Evolutionary conservation across 2,797 vertebrate genomes (phyloP), one percentile per base, ranked within the genome.

Genomic region (Enteromius paludinosus): DNA sequence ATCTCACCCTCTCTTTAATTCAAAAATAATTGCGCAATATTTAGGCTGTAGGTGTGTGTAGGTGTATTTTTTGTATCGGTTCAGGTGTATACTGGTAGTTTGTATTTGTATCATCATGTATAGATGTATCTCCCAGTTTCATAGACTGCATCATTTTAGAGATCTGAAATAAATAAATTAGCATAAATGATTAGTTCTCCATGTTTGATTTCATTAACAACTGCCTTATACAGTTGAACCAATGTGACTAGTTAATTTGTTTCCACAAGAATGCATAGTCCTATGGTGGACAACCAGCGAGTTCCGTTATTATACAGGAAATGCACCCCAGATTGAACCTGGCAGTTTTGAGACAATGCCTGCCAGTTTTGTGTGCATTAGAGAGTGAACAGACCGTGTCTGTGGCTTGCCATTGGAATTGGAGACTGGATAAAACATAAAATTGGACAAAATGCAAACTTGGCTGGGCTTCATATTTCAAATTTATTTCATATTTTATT

Each of bases 401-500:
- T 38, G 20, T 56, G 71, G 12, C 12, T 14, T 45, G 59, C 23
- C 41, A 64, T 64, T 17, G 30, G 38, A 77, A 64, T 61, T 28
- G 18, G 18, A 30, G 69, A 49, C 45, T 71, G 25, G 69, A 30
- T 45, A 38, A 56, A 38, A 61, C 15, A 43, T 18, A 28, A 76
- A 76, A 76, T 28, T 20, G 38, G 59, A 64, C 74, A 77, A 64
- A 77, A 77, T 62, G 5, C 59, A 81, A 71, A 64, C 20, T 49
- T 64, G 18, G 18, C 79, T 64, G 56, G 56, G 43, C 15, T 81
- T 72, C 41, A 47, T 43, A 64, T 77, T 62, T n/a, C n/a, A n/a
- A 47, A 77, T 62, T 45, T 28, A 43, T 62, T 47, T 62, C 2
- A 73, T 72, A 81, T 65, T 72, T 81, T 20, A 49, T 73, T 81